Base-by-base conservation (phyloP, 2,797 vertebrate genomes). In the Anguilla marmorata region DNA sequence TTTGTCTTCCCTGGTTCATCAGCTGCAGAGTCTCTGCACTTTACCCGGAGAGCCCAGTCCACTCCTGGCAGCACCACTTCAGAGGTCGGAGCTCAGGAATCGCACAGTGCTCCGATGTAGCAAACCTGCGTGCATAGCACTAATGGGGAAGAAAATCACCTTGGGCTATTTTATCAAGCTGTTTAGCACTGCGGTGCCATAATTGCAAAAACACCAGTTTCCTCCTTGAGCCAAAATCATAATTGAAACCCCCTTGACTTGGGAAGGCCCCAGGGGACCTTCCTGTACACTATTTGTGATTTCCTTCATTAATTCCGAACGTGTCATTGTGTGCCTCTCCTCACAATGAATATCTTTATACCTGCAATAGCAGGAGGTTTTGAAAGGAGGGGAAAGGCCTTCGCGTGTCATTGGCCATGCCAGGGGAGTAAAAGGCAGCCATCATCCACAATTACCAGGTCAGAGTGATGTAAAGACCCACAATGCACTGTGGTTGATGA, bases 121-220 rank as follows among this genome's bases (percentile, higher is more conserved):
- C n/a, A 21, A n/a, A 50, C 80, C 50, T 50, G 80, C 48, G 19
- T 83, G 80, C 80, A 11, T 3, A 30, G 48, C 80, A 83, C 80
- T 50, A 83, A 83, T 83, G 45, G 74, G 74, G 33, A 14, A 7
- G 9, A 24, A n/a, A 27, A 83, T 24, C 80, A 52, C 80, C 24
- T 21, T 11, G 74, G 45, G 80, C 80, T 52, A 52, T 52, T 83
- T 83, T 83, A 83, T 48, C 45, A 83, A 83, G 48, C 50, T 27
- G 80, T n/a, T 83, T 27, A 83, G 33, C 45, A 19, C 50, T n/a
- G 24, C 24, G 48, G 5, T 52, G 9, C 48, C 30, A 2, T 74
- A 30, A 33, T 58, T 52, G 80, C 80, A 33, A 84, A 84, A 84
- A 48, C 24, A 84, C 52, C 24, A 8, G n/a, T 54, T 84, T 33